These are phyloP conservation scores for Mionectes macconnelli DNA, from an alignment of 2,113 vertebrate species.

Conservation along the genomic window DNA sequence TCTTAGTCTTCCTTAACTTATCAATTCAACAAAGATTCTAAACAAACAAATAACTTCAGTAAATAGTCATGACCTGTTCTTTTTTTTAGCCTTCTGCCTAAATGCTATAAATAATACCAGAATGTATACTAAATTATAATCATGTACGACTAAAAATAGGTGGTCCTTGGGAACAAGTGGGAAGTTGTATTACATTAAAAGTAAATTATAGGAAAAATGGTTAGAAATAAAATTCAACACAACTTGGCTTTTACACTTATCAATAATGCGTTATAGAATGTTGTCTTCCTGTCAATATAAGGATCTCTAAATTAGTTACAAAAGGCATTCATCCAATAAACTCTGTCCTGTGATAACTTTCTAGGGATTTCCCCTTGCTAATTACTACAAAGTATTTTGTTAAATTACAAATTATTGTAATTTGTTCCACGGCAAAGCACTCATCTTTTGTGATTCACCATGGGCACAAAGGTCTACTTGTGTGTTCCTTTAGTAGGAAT, in stretches of 20 bases:
- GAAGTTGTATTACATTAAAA: background rate
- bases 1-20: background rate
- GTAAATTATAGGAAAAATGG: background rate
- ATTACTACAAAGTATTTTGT: background rate
- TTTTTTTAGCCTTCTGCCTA: background rate
- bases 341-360: background rate
- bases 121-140: background rate
- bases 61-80: background rate
- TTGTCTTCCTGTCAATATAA: background rate
- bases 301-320: background rate
- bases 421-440: background rate
- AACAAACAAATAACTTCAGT: background rate
- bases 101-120: background rate
- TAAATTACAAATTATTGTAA: background rate
- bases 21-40: background rate
- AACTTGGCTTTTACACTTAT: background rate
- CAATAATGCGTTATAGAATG: constrained; percentile 21
- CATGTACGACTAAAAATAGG: background rate
- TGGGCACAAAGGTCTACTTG: background rate
- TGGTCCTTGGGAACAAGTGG: background rate
- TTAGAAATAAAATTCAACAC: constrained; percentile 5
- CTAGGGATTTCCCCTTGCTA: background rate
- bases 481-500: background rate
- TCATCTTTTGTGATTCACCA: background rate
- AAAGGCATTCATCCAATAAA: background rate